Evolutionary conservation across 1,140 invertebrate species (phyloP), one percentile per base, ranked within the genome.

Genomic region (Diabrotica virgifera): DNA sequence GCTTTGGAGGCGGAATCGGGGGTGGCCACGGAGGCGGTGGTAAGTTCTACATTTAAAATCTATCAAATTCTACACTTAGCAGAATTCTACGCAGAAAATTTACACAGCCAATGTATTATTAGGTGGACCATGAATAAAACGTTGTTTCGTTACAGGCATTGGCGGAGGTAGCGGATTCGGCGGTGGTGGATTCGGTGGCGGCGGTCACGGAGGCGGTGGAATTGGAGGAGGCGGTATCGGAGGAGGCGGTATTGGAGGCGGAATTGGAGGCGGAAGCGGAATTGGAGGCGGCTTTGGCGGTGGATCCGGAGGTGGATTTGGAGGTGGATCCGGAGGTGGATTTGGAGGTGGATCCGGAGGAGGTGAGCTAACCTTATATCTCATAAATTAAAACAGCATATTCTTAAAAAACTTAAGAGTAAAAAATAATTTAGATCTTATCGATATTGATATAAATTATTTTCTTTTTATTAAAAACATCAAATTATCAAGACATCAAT

Each of bases 331-430:
- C 14, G 63, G 66, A 24, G 24, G 71, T 46, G 72, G 72, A 24
- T 68, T 69, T 62, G 72, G 71, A 57, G 71, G 70, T 55, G 70
- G 70, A 53, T 64, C 62, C 59, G 70, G 70, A 62, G 71, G 71
- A 35, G 71, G 70, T 67, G 50, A 67, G 65, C 57, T 7, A 35
- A 3, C 9, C 35, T 62, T 52, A 10, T 1, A 10, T 36, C n/a
- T 12, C 46, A 50, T 50, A 12, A 60, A 7, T 60, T 10, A 60
- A 5, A n/a, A 50, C 7, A 24, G 24, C 24, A 24, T 24, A 24
- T 2, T 1, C 24, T 24, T 24, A 24, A 24, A 24, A 24, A 24
- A 24, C 4, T 24, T 2, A 24, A 24, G 4, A 24, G 4, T 24
- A 24, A 4, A 24, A 24, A 24, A 24, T 24, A 24, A 24, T 24